Base-by-base conservation (phyloP, 2,113 vertebrate species). In the Alouatta palliata region DNA sequence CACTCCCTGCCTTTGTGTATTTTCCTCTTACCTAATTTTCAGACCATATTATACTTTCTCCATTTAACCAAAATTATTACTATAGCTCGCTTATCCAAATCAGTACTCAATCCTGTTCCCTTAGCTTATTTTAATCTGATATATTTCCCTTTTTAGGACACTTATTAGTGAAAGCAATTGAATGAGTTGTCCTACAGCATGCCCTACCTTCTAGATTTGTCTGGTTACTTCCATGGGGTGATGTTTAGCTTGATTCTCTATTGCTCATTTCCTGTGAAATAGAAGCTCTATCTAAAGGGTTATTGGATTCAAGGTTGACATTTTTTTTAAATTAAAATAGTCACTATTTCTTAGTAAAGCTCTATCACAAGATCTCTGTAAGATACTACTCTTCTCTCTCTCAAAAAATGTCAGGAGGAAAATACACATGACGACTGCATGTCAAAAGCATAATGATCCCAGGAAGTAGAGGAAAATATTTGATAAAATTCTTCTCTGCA, bases 391-490 rank as follows among this genome's bases (percentile, higher is more conserved):
- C 2, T 90, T 6, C 5, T 61, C 37, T 64, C 47, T 23, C 49
- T 27, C 49, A 80, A 94, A 90, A n/a, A 45, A 47, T 58, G 5
- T 49, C 40, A 66, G 13, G n/a, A 95, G n/a, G 30, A 90, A 90
- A 90, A 76, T 68, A 61, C 14, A n/a, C 43, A 68, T n/a, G 52
- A 79, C 52, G 30, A 95, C 37, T 27, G 37, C 3, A 32, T 52
- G 54, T 80, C 61, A 43, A 61, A 68, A 90, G 61, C 80, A 82
- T 80, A 93, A 88, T 20, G 2, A 95, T 52, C 23, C 30, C 19
- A 91, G 32, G 75, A 91, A 92, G 52, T 35, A 92, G 75, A 89
- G 94, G 61, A 76, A 73, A 79, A 56, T 64, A 56, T 45, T 73
- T 93, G 82, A 68, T 73, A 73, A 80, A 32, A 73, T 37, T 40